A percentile compares a stretch with the other conserved stretches of the same genome.
phyloP scores from a whole-genome alignment of 30 jellyfish, hydroid and myxozoan species.

The Mastigias papua region DNA sequence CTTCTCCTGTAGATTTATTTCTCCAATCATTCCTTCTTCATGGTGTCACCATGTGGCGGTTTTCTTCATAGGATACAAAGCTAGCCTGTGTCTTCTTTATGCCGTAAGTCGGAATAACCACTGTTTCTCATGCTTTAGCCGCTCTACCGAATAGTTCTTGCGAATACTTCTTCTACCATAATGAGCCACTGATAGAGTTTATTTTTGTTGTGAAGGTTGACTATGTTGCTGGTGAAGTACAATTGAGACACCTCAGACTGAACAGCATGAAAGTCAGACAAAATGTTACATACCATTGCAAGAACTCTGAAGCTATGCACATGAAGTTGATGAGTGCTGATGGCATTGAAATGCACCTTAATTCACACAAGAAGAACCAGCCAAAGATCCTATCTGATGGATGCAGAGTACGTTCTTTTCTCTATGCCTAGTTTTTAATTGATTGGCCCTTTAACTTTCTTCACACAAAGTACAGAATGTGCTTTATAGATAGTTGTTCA shows the following conservation, averaged over 20 bases:
- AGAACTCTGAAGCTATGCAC: conserved; percentile 79
- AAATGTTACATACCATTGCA: conserved; percentile 87
- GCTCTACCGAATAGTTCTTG: no score
- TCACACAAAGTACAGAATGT: no score
- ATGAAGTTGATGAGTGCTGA: conserved; percentile 80
- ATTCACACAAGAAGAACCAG: conserved; percentile 68
- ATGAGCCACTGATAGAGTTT: no score
- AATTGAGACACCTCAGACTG: conserved; percentile 72
- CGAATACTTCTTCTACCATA: no score
- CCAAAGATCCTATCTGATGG: conserved; percentile 81
- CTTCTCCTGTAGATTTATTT: no score
- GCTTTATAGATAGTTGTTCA: no score
- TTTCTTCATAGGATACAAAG: no score
- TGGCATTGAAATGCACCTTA: conserved; percentile 73
- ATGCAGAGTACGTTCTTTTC: conserved; percentile 69
- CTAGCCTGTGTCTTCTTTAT: no score
- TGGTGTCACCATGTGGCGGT: no score
- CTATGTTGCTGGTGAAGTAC: conserved; percentile 73
- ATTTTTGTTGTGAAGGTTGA: conserved; percentile 35
- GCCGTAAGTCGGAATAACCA: no score
- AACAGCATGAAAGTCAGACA: conserved; percentile 86
- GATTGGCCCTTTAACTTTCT: neutral
- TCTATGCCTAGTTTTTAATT: neutral
- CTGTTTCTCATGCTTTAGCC: no score
- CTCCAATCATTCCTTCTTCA: no score